Percentiles rank a stretch among this genome's conserved stretches.
Conservation (phyloP, 2,888 invertebrate species). For the Lasioglossum vierecki region DNA sequence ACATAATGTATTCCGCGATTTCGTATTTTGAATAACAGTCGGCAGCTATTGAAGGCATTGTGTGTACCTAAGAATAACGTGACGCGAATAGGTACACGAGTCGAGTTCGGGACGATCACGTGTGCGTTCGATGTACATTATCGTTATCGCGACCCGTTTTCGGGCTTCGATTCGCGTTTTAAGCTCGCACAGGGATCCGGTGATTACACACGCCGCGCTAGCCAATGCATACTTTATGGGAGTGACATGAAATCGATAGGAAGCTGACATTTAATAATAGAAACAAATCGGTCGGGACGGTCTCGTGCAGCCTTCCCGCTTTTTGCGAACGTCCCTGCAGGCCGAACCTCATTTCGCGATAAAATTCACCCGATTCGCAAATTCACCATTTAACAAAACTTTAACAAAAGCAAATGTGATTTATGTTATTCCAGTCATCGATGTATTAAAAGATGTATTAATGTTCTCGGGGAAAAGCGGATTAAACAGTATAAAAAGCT, state of each 20-base stretch:
- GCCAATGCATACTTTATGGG: constrained; percentile 27
- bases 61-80: constrained; percentile 9
- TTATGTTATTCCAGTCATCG: too few relatives aligned
- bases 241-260: constrained; percentile 56
- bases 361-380: background rate
- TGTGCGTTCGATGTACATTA: background rate
- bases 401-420: background rate
- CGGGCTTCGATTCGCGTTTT: background rate
- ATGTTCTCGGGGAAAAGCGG: too few relatives aligned
- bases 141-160: constrained; percentile 19
- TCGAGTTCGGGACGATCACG: constrained; percentile 9
- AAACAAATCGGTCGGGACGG: constrained; percentile 44
- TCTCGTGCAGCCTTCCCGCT: background rate
- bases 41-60: background rate
- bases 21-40: background rate
- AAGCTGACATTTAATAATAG: constrained; percentile 55
- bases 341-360: background rate
- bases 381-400: background rate
- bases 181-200: constrained; percentile 10
- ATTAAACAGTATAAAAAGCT: too few relatives aligned
- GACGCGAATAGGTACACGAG: background rate
- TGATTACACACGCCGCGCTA: constrained; percentile 10
- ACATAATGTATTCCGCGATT: background rate
- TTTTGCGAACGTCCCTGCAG: background rate
- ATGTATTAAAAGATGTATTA: too few relatives aligned